phyloP scores from a whole-genome alignment of 2,888 invertebrate species.

The Campopleginae sp. region DNA sequence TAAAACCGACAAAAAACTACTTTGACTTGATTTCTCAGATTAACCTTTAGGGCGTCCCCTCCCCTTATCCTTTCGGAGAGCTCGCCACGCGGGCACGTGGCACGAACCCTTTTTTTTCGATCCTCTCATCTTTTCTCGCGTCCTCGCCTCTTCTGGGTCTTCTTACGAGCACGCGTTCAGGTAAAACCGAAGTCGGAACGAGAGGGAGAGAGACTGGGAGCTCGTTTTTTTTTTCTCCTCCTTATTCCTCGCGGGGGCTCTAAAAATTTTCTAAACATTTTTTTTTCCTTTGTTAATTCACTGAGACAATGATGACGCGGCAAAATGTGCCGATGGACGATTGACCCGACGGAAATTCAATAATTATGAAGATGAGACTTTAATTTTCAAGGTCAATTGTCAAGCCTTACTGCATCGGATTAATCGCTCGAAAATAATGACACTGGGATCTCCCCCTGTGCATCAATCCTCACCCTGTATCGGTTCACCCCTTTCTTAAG shows the following conservation, averaged over 20 bases:
- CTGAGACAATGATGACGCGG: neutral
- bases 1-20: slow-evolving; percentile 77
- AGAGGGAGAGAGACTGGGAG: slow-evolving; percentile 6
- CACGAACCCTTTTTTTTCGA: slow-evolving; percentile 74
- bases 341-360: no score
- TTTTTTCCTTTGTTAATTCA: neutral
- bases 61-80: slow-evolving; percentile 45
- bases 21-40: slow-evolving; percentile 82
- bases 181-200: slow-evolving; percentile 71
- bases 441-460: neutral
- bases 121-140: slow-evolving; percentile 24
- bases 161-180: slow-evolving; percentile 81
- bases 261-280: neutral
- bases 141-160: slow-evolving; percentile 68
- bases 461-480: slow-evolving; percentile 22
- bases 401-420: neutral
- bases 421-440: slow-evolving; percentile 55
- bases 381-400: slow-evolving; percentile 31
- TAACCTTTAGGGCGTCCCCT: slow-evolving; percentile 78
- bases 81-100: slow-evolving; percentile 77
- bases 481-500: neutral
- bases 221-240: neutral
- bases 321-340: neutral
- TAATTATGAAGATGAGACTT: slow-evolving; percentile 7
- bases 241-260: neutral